These are phyloP conservation scores for Oophaga pumilio DNA, from an alignment of 2,113 vertebrate genomes.

Conservation along the genomic window DNA sequence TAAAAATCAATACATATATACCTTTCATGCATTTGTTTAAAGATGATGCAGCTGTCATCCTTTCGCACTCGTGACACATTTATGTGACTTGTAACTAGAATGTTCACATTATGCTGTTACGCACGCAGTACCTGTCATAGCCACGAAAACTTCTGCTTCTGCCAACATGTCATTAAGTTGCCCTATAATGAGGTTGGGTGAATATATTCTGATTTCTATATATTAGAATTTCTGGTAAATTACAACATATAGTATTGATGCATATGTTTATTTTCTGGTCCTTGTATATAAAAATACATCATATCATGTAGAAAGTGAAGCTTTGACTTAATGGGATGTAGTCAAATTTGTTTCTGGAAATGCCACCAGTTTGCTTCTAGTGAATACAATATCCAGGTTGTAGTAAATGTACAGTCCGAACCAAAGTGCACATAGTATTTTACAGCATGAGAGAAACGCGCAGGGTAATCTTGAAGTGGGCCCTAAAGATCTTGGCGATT, in stretches of 20 bases:
- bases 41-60: slow-evolving; percentile 26
- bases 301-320: neutral
- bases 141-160: neutral
- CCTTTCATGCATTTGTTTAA: slow-evolving; percentile 25
- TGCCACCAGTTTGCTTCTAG: neutral
- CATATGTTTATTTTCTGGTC: neutral
- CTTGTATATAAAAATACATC: neutral
- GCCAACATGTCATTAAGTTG: neutral
- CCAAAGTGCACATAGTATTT: slow-evolving; percentile 39
- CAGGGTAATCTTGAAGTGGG: slow-evolving; percentile 38
- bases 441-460: slow-evolving; percentile 41
- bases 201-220: too few relatives aligned
- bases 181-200: too few relatives aligned
- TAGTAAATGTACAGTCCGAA: slow-evolving; percentile 19
- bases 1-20: slow-evolving; percentile 20
- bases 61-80: slow-evolving; percentile 18
- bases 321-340: neutral
- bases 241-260: too few relatives aligned
- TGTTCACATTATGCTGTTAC: slow-evolving; percentile 6
- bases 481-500: slow-evolving; percentile 53
- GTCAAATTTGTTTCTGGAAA: neutral
- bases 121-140: neutral
- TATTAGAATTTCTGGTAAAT: too few relatives aligned
- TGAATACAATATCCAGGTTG: neutral
- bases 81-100: slow-evolving; percentile 2